Percentiles rank a stretch among this genome's conserved stretches.
phyloP scores from a whole-genome alignment of 2,113 vertebrate genomes.

The Mustela nigripes region DNA sequence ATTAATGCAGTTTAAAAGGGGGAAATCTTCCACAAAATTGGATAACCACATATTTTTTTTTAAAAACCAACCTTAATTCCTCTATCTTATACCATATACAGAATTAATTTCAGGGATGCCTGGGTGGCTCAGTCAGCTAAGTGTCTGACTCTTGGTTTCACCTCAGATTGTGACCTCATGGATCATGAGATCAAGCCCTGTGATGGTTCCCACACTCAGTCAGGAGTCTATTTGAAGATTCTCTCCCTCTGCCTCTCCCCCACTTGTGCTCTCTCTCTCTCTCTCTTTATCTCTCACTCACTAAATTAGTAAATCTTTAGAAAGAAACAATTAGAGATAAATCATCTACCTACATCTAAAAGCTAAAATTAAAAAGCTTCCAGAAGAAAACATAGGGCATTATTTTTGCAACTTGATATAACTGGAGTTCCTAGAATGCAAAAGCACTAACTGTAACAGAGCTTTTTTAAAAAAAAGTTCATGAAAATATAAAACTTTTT shows the following conservation, averaged over 20 bases:
- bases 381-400: not conserved
- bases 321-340: not conserved
- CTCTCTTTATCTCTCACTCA: not conserved
- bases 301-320: not conserved
- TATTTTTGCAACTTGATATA: not conserved
- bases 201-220: not conserved
- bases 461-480: not conserved
- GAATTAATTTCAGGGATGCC: not conserved
- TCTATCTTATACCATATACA: not conserved
- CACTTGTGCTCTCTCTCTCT: not conserved
- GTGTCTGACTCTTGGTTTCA: not conserved
- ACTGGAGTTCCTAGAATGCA: not conserved
- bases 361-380: not conserved
- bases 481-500: not conserved
- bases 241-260: not conserved
- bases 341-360: not conserved
- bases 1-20: not conserved
- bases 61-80: not conserved
- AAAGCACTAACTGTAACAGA: not conserved
- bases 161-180: not conserved
- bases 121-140: not conserved
- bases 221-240: not conserved
- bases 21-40: not conserved
- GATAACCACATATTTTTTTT: not conserved
- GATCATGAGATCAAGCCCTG: not conserved